Percentiles rank a stretch among this genome's conserved stretches.
These are phyloP conservation scores for Sebastes melanostomus DNA, from an alignment of 2,797 vertebrate genomes.

Conservation along the genomic window DNA sequence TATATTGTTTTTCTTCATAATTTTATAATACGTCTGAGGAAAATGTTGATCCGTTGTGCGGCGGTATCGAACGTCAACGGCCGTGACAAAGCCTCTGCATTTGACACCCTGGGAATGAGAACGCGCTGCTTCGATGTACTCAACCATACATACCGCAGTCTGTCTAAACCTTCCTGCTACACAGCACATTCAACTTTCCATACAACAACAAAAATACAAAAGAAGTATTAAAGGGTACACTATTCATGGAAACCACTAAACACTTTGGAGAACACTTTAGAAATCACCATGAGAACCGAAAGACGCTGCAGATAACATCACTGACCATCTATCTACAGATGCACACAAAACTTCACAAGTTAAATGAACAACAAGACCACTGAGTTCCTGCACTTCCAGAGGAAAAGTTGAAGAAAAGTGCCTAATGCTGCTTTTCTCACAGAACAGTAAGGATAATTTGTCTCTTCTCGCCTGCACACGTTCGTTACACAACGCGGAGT, in stretches of 20 bases:
- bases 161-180: not conserved
- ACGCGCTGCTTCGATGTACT: rapidly evolving
- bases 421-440: not conserved
- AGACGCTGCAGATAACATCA: not conserved
- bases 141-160: not conserved
- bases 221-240: not conserved
- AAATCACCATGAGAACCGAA: slow-evolving; percentile 13
- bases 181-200: not conserved
- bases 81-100: too few species aligned
- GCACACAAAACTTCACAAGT: slow-evolving; percentile 18
- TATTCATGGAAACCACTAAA: slow-evolving; percentile 32
- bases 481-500: not conserved
- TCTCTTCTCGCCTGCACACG: not conserved
- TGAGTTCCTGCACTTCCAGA: not conserved
- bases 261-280: slow-evolving; percentile 32
- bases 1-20: too few species aligned
- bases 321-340: slow-evolving; percentile 5
- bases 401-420: not conserved
- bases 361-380: not conserved
- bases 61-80: too few species aligned
- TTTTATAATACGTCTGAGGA: too few species aligned
- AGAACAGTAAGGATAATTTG: not conserved
- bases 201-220: slow-evolving; percentile 4
- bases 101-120: too few species aligned
- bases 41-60: too few species aligned